These are phyloP conservation scores for Hiodon tergisus DNA, from an alignment of 2,113 vertebrate genomes.

Conservation along the genomic window DNA sequence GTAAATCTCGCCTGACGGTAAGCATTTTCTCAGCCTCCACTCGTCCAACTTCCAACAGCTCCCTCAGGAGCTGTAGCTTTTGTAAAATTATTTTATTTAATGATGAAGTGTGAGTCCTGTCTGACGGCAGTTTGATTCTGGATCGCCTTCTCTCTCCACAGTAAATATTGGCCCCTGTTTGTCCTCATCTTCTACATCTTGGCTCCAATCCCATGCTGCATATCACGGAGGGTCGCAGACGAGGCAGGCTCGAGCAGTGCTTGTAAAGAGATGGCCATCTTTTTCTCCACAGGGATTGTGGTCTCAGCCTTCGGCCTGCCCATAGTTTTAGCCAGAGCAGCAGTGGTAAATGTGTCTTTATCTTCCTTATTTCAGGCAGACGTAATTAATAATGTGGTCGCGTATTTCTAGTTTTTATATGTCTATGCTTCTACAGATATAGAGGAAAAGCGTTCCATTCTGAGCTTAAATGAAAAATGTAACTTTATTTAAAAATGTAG, in stretches of 20 bases:
- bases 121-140: rapidly evolving
- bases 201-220: slow-evolving; percentile 90
- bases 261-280: slow-evolving; percentile 95
- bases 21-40: no score
- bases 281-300: slow-evolving; percentile 95
- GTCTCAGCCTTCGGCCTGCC: slow-evolving; percentile 95
- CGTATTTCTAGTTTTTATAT: no score
- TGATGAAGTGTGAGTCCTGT: background rate
- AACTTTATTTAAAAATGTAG: no score
- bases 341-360: slow-evolving; percentile 64
- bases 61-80: background rate
- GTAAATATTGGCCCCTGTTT: slow-evolving; percentile 93
- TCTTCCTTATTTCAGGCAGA: background rate
- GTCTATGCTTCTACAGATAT: no score
- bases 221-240: slow-evolving; percentile 85
- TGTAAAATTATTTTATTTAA: background rate
- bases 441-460: no score
- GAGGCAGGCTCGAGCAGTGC: slow-evolving; percentile 93
- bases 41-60: no score
- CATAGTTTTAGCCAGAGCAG: slow-evolving; percentile 85
- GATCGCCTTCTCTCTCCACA: slow-evolving; percentile 46
- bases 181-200: slow-evolving; percentile 96
- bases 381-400: no score
- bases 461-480: no score
- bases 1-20: no score